Percentiles rank a stretch among this genome's conserved stretches.
phyloP scores from a whole-genome alignment of 2,888 invertebrate species.

The Drosophila kanekoi region DNA sequence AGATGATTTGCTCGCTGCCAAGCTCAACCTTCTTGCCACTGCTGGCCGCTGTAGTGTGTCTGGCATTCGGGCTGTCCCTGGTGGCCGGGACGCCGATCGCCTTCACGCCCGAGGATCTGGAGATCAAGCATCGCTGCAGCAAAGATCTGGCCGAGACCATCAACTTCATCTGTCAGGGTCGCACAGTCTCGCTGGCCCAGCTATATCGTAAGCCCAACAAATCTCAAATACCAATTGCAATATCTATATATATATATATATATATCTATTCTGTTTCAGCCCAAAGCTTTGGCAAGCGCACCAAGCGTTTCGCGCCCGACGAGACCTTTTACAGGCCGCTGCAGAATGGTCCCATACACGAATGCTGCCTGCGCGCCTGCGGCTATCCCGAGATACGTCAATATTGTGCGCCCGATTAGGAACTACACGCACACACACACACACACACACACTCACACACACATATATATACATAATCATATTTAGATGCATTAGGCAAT shows the following conservation, averaged over 20 bases:
- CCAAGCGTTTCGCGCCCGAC: conserved; percentile 55
- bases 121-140: conserved; percentile 79
- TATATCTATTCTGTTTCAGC: conserved; percentile 24
- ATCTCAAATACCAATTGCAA: too few relatives aligned
- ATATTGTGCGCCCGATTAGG: conserved; percentile 75
- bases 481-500: conserved; percentile 9
- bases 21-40: conserved; percentile 47
- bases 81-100: conserved; percentile 46
- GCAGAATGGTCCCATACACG: conserved; percentile 77
- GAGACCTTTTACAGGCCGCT: conserved; percentile 66
- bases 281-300: conserved; percentile 65
- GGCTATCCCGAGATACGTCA: conserved; percentile 73
- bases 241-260: too few relatives aligned
- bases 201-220: conserved; percentile 76
- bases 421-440: background rate
- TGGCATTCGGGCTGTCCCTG: conserved; percentile 45
- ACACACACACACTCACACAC: too few relatives aligned
- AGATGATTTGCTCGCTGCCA: conserved; percentile 70
- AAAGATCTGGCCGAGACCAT: conserved; percentile 77
- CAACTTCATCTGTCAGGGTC: conserved; percentile 75
- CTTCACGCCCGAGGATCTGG: conserved; percentile 36
- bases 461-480: background rate
- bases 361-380: conserved; percentile 81
- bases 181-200: conserved; percentile 72
- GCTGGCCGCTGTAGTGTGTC: conserved; percentile 51